These are phyloP conservation scores for Ceyx melanurus DNA, from an alignment of 2,113 vertebrate genomes.

Conservation along the genomic window DNA sequence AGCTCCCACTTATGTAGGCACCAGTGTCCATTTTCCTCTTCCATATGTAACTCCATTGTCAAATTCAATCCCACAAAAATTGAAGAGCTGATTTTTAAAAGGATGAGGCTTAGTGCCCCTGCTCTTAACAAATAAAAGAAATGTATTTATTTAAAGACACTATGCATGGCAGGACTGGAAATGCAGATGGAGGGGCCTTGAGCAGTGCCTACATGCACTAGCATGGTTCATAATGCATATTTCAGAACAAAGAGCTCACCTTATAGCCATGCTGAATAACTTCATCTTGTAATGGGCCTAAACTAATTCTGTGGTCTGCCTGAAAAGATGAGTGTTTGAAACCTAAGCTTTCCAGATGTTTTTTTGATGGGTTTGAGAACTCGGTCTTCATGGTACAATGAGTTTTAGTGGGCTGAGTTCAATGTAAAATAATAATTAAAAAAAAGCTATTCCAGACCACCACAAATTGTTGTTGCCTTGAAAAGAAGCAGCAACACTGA, in stretches of 20 bases:
- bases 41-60: not conserved
- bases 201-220: fast-evolving
- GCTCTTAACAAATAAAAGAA: not conserved
- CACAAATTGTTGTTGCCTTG: not conserved
- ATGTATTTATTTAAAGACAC: not conserved
- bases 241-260: not conserved
- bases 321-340: not conserved
- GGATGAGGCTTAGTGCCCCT: not conserved
- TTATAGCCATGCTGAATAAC: fast-evolving
- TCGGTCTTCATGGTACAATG: not conserved
- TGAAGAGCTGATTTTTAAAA: not conserved
- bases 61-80: not conserved
- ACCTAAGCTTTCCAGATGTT: not conserved
- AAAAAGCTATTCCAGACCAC: not conserved
- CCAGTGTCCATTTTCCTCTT: not conserved
- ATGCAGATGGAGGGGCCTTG: not conserved
- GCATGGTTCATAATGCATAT: not conserved
- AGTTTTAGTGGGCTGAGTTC: not conserved
- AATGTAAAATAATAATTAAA: no score
- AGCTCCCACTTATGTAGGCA: not conserved
- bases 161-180: fast-evolving
- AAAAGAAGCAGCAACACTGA: not conserved
- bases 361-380: not conserved
- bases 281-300: not conserved
- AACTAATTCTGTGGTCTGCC: not conserved